Conservation (phyloP, 2,888 invertebrate species). For the Dendrolimus houi region DNA sequence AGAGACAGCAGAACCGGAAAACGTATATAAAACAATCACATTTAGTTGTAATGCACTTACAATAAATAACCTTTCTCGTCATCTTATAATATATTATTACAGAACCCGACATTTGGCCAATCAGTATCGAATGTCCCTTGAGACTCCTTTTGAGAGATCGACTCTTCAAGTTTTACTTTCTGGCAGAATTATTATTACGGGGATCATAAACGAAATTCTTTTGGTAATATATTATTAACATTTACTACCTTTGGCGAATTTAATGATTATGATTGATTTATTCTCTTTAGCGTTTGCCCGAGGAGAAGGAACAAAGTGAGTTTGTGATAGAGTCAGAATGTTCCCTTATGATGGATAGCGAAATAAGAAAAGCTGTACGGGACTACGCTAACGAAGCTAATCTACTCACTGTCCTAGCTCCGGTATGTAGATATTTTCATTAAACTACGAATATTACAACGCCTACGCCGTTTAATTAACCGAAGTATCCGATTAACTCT, state of each 20-base stretch:
- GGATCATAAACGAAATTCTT: slow-evolving; percentile 60
- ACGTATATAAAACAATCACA: slow-evolving; percentile 22
- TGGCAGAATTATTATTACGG: slow-evolving; percentile 57
- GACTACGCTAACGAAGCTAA: slow-evolving; percentile 28
- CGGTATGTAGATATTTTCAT: slow-evolving; percentile 26
- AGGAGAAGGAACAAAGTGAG: slow-evolving; percentile 38
- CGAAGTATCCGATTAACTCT: too few relatives aligned
- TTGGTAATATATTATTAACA: slow-evolving; percentile 19
- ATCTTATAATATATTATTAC: slow-evolving; percentile 1
- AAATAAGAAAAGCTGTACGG: slow-evolving; percentile 27
- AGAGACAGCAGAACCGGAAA: slow-evolving; percentile 40
- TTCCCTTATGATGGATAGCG: slow-evolving; percentile 54
- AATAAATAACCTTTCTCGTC: neutral
- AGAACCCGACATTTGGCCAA: slow-evolving; percentile 29
- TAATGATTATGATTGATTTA: neutral
- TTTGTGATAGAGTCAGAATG: slow-evolving; percentile 53
- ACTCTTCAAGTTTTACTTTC: slow-evolving; percentile 58
- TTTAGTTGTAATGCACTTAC: neutral
- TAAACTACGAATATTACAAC: neutral
- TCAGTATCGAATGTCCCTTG: slow-evolving; percentile 23
- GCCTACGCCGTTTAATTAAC: too few relatives aligned
- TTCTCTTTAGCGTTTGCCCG: slow-evolving; percentile 32
- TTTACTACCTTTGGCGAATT: neutral
- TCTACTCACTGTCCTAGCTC: slow-evolving; percentile 30
- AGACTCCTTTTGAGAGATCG: slow-evolving; percentile 32